Conservation (phyloP, 2,797 vertebrate species). For the Phylloscopus collybita region DNA sequence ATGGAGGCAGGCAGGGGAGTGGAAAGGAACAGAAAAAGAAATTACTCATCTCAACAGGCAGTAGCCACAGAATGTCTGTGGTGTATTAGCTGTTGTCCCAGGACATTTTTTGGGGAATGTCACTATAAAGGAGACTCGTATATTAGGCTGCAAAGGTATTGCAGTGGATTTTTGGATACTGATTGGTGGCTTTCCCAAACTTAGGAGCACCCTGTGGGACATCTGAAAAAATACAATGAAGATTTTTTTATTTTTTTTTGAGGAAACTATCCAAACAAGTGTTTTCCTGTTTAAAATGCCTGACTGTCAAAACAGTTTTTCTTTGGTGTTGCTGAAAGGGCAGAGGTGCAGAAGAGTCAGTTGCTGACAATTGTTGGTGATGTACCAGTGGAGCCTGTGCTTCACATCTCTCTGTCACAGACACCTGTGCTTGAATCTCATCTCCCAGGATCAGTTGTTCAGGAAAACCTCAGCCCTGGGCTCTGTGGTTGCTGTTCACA, state of each 20-base stretch:
- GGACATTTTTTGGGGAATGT: background rate
- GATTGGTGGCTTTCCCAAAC: background rate
- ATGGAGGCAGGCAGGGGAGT: background rate
- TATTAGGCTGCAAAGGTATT: background rate
- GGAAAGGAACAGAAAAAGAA: background rate
- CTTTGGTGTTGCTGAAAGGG: background rate
- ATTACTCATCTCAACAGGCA: background rate
- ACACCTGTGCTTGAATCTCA: background rate
- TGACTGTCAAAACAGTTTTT: constrained; percentile 39
- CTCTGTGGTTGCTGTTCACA: background rate
- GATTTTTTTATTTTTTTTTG: background rate
- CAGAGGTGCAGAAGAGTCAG: background rate
- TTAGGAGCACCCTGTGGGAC: background rate
- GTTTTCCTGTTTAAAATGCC: constrained; percentile 48
- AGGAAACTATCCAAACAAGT: constrained; percentile 45
- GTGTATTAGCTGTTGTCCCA: background rate
- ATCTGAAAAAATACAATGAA: background rate
- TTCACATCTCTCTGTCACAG: background rate
- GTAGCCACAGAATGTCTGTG: background rate
- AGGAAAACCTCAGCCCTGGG: background rate
- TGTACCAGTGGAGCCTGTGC: background rate
- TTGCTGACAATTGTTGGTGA: background rate
- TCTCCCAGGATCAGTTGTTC: background rate
- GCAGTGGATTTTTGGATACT: background rate
- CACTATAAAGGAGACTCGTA: background rate